phyloP scores from a whole-genome alignment of 1,140 invertebrate genomes.

The Ooceraea biroi region DNA sequence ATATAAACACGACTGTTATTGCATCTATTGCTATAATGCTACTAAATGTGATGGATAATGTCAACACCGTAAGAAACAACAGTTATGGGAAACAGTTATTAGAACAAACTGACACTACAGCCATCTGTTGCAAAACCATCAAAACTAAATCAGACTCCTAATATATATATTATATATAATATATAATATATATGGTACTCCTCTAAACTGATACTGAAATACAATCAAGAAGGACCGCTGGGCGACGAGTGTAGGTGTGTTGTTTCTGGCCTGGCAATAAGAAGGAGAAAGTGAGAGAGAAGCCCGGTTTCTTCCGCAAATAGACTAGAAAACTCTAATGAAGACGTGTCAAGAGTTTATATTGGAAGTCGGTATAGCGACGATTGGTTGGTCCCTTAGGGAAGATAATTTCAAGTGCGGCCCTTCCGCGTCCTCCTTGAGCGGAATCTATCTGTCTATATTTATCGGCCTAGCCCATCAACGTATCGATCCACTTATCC shows the following conservation, averaged over 20 bases:
- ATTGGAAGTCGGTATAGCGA: conserved; percentile 68
- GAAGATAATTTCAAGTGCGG: conserved; percentile 69
- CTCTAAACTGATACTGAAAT: conserved; percentile 15
- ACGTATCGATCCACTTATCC: too few relatives aligned
- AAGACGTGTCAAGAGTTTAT: conserved; percentile 79
- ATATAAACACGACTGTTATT: too few relatives aligned
- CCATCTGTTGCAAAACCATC: too few relatives aligned
- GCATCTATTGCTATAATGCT: too few relatives aligned
- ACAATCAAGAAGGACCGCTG: neutral
- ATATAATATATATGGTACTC: too few relatives aligned
- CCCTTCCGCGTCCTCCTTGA: conserved; percentile 18
- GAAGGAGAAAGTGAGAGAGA: conserved; percentile 11
- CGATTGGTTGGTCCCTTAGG: conserved; percentile 71
- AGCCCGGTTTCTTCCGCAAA: conserved; percentile 64
- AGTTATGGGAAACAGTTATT: too few relatives aligned
- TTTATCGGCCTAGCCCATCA: neutral
- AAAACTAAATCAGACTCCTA: too few relatives aligned
- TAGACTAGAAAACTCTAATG: conserved; percentile 78
- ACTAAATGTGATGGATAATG: too few relatives aligned
- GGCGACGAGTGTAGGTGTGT: conserved; percentile 58
- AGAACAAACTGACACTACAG: too few relatives aligned
- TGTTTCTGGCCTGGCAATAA: conserved; percentile 76
- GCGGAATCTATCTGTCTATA: conserved; percentile 44
- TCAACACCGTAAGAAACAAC: too few relatives aligned
- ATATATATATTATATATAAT: too few relatives aligned